Base-by-base conservation (phyloP, 2,113 vertebrate species). In the Trichomycterus rosablanca region DNA sequence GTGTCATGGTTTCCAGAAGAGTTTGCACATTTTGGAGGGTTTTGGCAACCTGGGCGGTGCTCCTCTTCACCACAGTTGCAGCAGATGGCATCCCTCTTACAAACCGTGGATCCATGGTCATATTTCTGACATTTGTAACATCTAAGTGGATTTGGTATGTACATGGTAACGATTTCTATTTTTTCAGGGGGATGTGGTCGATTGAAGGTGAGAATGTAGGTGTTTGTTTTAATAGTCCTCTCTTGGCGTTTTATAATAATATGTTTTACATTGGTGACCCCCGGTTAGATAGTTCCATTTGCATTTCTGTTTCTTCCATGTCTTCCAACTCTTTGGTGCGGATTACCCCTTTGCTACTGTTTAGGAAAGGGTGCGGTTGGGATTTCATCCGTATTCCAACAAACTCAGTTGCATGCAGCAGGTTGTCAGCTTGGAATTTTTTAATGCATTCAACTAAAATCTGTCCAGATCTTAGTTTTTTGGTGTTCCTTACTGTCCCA, bases 361-460 rank as follows among this genome's bases (percentile, higher is more conserved):
- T 35, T 4, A 54, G 12, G 11, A 7, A 20, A 35, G 52, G 30
- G 15, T 54, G 49, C 11, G 9, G 16, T 3, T n/a, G 15, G 3
- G 49, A 15, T 12, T 52, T 52, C 16, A 52, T 32, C 18, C 7
- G 50, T 5, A 52, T 28, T 18, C 15, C 9, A 15, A 28, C 50
- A 9, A 35, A 14, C 1, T 16, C 35, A 19, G 20, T 37, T 34
- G 51, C 51, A 2, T 12, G 5, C n/a, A 54, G 2, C 14, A 54
- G 6, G n/a, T 37, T 54, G 2, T 54, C 51, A 18, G 19, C 18
- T 19, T 54, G 30, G 32, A 3, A 7, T 37, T 35, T 54, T 28
- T 52, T 52, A 19, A 22, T 4, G 10, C 51, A 54, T 11, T 54
- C 51, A 2, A 54, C 8, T 15, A 57, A 15, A n/a, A 57, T 42